phyloP scores from a whole-genome alignment of 2,797 vertebrate species.

The Leptatherina wallacei region DNA sequence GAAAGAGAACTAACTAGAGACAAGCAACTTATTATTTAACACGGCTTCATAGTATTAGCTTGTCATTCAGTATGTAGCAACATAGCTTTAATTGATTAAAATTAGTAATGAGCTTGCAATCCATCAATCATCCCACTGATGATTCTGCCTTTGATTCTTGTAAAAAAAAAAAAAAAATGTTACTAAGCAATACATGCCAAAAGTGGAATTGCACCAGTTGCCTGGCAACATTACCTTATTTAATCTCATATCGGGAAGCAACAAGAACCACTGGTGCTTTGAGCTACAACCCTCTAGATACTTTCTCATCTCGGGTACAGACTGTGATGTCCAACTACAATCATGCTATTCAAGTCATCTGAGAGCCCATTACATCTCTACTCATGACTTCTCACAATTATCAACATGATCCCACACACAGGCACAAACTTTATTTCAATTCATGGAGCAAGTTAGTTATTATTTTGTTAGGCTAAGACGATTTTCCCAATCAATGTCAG shows the following conservation, averaged over 20 bases:
- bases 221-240: constrained; percentile 77
- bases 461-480: not conserved
- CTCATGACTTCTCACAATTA: constrained; percentile 6
- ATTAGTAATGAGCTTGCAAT: constrained; percentile 26
- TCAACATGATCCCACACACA: constrained; percentile 11
- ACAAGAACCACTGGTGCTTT: constrained; percentile 55
- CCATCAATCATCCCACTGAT: constrained; percentile 33
- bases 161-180: constrained; percentile 52
- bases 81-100: constrained; percentile 30
- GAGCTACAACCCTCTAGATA: constrained; percentile 61
- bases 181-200: constrained; percentile 75
- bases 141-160: constrained; percentile 56
- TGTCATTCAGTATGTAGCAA: not conserved
- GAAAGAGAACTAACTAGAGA: not conserved
- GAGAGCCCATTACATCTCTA: constrained; percentile 19
- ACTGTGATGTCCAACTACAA: constrained; percentile 51
- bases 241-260: constrained; percentile 66
- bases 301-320: constrained; percentile 43
- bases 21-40: not conserved
- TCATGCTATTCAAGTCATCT: constrained; percentile 34
- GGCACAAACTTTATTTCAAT: constrained; percentile 8
- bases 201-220: constrained; percentile 74
- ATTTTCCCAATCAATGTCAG: constrained; percentile 14
- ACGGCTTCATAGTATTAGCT: not conserved
- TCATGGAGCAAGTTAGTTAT: not conserved